Base-by-base conservation (phyloP, 2,113 vertebrate genomes). In the Ptilonorhynchus violaceus region DNA sequence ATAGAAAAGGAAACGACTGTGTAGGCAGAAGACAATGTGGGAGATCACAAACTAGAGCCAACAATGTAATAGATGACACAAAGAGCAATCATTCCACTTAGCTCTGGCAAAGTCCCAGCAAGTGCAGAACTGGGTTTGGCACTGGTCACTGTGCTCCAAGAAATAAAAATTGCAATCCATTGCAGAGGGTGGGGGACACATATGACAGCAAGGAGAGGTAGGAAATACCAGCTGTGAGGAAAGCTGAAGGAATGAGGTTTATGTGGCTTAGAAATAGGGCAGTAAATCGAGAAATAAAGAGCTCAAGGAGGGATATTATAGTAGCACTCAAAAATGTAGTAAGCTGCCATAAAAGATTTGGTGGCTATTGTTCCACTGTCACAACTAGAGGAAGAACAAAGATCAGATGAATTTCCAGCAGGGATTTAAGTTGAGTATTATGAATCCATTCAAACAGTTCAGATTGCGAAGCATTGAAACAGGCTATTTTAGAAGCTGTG, bases 161-260 rank as follows among this genome's bases (percentile, higher is more conserved):
- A 75, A 88, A 42, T 15, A 41, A 16, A 83, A 85, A 52, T 1
- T 42, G 50, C 66, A 92, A 23, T 52, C 46, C n/a, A 49, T 37
- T 0, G 0, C 2, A 2, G 7, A 39, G 55, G 30, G n/a, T 7
- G 33, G 50, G 53, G 10, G 35, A 77, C 15, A 49, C 1, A 2
- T 23, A 37, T 4, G 10, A 63, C 47, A 82, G 44, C 33, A 44
- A 64, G 47, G 15, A 72, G 23, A 39, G 24, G 24, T 49, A 93
- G 39, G 73, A 95, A 96, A 91, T 11, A 72, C 1, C 23, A 81
- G 1, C 60, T 55, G 37, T 33, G 39, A 89, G 33, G 47, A 76
- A 92, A 80, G 53, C 55, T 55, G 42, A 83, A 86, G 33, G 72
- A 86, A 76, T 0, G 0, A 42, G 22, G 15, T 66, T 83, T 83